Conservation (phyloP, 2,888 invertebrate species). For the Epirrhoe tristata region DNA sequence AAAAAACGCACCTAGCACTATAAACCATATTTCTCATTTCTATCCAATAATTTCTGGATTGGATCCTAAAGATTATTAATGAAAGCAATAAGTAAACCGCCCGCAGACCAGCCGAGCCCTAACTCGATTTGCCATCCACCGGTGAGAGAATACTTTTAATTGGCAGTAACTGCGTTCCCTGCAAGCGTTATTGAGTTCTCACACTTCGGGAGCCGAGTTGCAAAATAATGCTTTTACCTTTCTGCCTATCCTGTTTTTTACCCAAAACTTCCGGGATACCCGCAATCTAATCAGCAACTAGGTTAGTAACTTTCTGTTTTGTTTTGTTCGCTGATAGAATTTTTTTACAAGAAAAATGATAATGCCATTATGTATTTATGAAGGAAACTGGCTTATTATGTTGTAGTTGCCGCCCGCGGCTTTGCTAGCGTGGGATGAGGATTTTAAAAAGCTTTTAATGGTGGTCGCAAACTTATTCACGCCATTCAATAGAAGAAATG, state of each 20-base stretch:
- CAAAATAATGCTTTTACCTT: conserved; percentile 56
- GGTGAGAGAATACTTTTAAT: conserved; percentile 83
- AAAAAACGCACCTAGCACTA: no score
- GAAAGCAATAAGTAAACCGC: conserved; percentile 7
- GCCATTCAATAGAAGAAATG: no score
- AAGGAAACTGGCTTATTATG: background rate
- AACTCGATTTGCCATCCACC: conserved; percentile 74
- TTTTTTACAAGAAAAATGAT: conserved; percentile 18
- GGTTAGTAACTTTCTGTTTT: conserved; percentile 28
- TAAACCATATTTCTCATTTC: no score
- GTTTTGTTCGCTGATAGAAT: conserved; percentile 8
- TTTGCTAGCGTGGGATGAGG: no score
- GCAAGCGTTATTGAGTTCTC: conserved; percentile 81
- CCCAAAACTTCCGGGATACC: conserved; percentile 27
- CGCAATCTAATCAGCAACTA: conserved; percentile 29
- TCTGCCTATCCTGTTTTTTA: conserved; percentile 38
- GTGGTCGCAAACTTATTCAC: no score
- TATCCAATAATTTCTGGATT: no score
- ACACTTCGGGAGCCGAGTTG: conserved; percentile 63
- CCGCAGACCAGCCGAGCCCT: conserved; percentile 42
- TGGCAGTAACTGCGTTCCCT: conserved; percentile 82
- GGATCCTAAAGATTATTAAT: background rate
- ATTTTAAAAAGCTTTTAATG: no score
- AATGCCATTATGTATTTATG: conserved; percentile 7
- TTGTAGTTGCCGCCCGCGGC: background rate